These are phyloP conservation scores for Catostylus mosaicus DNA, from an alignment of 30 jellyfish, hydroid and myxozoan genomes.

Conservation along the genomic window DNA sequence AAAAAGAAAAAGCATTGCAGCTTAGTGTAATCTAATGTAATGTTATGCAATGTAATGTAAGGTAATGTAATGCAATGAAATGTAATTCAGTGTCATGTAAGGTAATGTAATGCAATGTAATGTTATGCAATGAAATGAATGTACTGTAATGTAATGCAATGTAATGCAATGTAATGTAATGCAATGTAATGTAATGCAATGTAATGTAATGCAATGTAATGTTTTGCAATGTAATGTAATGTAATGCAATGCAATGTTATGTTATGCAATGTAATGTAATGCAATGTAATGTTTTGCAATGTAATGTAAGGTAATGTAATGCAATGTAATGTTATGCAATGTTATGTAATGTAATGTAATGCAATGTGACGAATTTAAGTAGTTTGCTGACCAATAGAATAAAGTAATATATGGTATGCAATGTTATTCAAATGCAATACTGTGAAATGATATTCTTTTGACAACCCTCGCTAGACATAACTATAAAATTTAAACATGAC, in stretches of 20 bases:
- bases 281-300: neutral
- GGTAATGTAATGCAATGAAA: too few species aligned
- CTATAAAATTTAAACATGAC: too few species aligned
- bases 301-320: neutral
- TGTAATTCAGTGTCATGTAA: too few species aligned
- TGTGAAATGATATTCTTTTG: too few species aligned
- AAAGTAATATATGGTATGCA: too few species aligned
- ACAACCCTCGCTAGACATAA: too few species aligned
- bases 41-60: too few species aligned
- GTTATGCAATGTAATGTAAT: neutral
- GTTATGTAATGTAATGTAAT: neutral
- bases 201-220: neutral
- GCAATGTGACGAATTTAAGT: neutral
- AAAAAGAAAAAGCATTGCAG: neutral
- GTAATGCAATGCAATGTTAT: neutral
- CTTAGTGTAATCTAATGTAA: neutral
- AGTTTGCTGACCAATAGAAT: too few species aligned
- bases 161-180: neutral
- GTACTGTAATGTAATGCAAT: neutral
- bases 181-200: neutral
- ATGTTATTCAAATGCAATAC: too few species aligned
- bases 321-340: neutral
- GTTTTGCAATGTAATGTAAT: neutral
- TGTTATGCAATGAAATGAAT: too few species aligned
- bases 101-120: too few species aligned